A percentile compares a stretch with the other conserved stretches of the same genome.
Evolutionary conservation across 2,888 invertebrate genomes (phyloP).

Genomic region (Pseudeuparius sepicola): DNA sequence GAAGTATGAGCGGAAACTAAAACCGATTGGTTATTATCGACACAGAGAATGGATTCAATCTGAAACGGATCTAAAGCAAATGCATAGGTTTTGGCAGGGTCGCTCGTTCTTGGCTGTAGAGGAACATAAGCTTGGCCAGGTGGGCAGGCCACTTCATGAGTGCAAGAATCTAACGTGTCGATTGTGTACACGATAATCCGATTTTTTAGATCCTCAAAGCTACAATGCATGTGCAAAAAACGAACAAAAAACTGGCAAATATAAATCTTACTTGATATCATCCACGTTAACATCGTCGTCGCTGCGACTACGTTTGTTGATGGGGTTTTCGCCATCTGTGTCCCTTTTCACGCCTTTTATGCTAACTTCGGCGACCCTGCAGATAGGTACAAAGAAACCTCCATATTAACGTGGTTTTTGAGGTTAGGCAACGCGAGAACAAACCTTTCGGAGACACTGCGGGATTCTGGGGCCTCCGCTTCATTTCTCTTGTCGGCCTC

Average conservation of each 20-base stretch:
- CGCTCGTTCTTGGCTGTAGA: slow-evolving; percentile 44
- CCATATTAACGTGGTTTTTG: slow-evolving; percentile 20
- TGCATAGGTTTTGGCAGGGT: slow-evolving; percentile 84
- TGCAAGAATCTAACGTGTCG: slow-evolving; percentile 84
- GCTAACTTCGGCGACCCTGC: slow-evolving; percentile 24
- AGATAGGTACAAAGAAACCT: slow-evolving; percentile 16
- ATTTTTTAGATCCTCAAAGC: slow-evolving; percentile 64
- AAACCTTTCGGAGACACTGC: slow-evolving; percentile 24
- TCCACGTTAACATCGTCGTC: slow-evolving; percentile 32
- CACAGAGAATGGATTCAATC: slow-evolving; percentile 88
- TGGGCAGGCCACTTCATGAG: slow-evolving; percentile 92
- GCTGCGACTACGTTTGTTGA: slow-evolving; percentile 30
- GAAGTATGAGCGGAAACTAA: slow-evolving; percentile 98
- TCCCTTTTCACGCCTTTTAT: slow-evolving; percentile 31
- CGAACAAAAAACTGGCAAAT: slow-evolving; percentile 6
- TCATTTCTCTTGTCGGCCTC: slow-evolving; percentile 20
- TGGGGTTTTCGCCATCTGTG: slow-evolving; percentile 26
- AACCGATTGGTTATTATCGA: slow-evolving; percentile 96
- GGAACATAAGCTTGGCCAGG: slow-evolving; percentile 71
- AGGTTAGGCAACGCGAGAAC: slow-evolving; percentile 26
- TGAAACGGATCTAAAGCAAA: slow-evolving; percentile 97
- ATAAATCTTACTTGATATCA: slow-evolving; percentile 37
- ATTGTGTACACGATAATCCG: slow-evolving; percentile 81
- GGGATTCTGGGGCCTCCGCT: slow-evolving; percentile 19
- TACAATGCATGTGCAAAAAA: slow-evolving; percentile 32